These are phyloP conservation scores for Ascaphus truei DNA, from an alignment of 2,113 vertebrate species.

Conservation along the genomic window DNA sequence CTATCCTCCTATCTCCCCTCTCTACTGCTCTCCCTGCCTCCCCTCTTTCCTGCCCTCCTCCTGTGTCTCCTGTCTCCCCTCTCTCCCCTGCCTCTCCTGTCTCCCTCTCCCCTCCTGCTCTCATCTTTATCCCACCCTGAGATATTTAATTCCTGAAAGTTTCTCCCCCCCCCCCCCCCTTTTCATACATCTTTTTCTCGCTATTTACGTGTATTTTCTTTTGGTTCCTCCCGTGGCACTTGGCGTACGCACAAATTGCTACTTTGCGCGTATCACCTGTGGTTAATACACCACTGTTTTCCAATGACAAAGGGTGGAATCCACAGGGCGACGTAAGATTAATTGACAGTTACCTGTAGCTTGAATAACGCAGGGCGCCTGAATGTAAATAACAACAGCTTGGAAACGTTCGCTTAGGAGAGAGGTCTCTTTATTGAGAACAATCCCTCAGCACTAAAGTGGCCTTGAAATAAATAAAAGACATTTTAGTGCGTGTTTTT, in stretches of 20 bases:
- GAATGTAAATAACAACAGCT: conserved; percentile 40
- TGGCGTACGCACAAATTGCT: conserved; percentile 30
- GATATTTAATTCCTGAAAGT: conserved; percentile 16
- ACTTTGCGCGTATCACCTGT: conserved; percentile 46
- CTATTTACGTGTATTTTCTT: background rate
- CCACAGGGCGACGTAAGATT: conserved; percentile 40
- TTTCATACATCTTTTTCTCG: background rate
- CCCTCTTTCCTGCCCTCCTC: too few species aligned
- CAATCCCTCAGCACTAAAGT: background rate
- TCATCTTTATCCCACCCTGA: background rate
- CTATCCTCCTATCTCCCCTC: background rate
- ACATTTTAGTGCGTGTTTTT: background rate
- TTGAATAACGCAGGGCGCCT: conserved; percentile 41
- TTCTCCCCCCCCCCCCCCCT: too few species aligned
- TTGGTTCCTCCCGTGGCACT: conserved; percentile 8
- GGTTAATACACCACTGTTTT: conserved; percentile 50
- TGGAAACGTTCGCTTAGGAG: conserved; percentile 31
- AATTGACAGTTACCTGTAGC: conserved; percentile 39
- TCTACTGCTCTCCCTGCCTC: too few species aligned
- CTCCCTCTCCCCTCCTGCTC: too few species aligned
- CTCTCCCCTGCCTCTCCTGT: background rate
- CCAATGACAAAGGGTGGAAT: conserved; percentile 45
- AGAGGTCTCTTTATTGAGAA: conserved; percentile 38
- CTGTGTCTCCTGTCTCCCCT: background rate
- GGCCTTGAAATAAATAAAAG: background rate